Conservation (phyloP, 2,797 vertebrate genomes). For the Schizopygopsis pylzovi region DNA sequence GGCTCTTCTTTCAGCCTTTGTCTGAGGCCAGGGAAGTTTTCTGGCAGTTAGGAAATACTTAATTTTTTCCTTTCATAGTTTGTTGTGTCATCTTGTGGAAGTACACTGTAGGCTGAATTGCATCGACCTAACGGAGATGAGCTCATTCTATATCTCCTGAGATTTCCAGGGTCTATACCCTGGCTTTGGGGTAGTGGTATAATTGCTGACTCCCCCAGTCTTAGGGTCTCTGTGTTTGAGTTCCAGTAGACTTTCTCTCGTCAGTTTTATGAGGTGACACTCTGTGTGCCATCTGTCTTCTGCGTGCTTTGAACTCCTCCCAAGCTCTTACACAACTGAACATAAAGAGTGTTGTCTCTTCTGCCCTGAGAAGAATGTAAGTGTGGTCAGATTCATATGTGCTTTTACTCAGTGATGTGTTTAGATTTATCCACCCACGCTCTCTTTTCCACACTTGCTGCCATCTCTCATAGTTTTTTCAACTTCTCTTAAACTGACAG, state of each 20-base stretch:
- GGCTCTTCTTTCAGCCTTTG: conserved; percentile 18
- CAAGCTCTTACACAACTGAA: conserved; percentile 73
- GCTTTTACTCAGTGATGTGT: conserved; percentile 71
- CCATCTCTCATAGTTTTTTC: conserved; percentile 54
- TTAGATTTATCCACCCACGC: conserved; percentile 54
- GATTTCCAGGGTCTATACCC: conserved; percentile 32
- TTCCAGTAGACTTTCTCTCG: conserved; percentile 69
- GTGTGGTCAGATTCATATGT: conserved; percentile 72
- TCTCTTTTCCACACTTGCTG: conserved; percentile 66
- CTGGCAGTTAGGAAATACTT: conserved; percentile 32
- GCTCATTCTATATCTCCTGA: conserved; percentile 38
- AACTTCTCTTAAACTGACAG: conserved; percentile 15
- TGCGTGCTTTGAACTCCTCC: conserved; percentile 76
- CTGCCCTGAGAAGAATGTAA: conserved; percentile 68
- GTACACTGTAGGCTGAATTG: not conserved
- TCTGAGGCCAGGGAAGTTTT: conserved; percentile 24
- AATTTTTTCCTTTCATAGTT: conserved; percentile 2
- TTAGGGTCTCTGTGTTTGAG: conserved; percentile 61
- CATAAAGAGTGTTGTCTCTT: conserved; percentile 67
- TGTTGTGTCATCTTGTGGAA: conserved; percentile 38
- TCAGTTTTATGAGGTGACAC: conserved; percentile 75
- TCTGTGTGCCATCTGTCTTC: conserved; percentile 74
- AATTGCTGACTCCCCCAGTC: conserved; percentile 68
- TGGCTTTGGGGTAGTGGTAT: conserved; percentile 25
- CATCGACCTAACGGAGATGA: conserved; percentile 1